Evolutionary conservation across 1,140 invertebrate species (phyloP).

Genomic region (Bicyclus anynana): DNA sequence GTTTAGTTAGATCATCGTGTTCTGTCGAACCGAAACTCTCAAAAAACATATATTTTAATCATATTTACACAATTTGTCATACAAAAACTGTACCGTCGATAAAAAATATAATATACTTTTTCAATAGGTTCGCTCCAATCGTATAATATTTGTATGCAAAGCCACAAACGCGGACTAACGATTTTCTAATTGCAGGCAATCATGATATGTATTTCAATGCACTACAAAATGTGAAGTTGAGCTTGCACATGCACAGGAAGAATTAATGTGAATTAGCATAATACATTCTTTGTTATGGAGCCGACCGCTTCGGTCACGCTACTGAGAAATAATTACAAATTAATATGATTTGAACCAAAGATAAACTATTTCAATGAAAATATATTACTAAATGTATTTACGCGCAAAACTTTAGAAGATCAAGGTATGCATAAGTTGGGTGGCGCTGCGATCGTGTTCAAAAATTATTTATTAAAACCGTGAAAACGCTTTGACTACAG

Average conservation of each 20-base stretch:
- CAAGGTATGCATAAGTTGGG: too few species aligned
- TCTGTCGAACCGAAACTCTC: too few species aligned
- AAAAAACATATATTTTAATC: too few species aligned
- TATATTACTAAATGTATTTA: too few species aligned
- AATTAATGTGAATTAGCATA: background rate
- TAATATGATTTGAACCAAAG: too few species aligned
- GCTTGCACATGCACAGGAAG: background rate
- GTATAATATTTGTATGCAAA: background rate
- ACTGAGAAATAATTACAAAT: background rate
- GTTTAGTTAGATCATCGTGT: too few species aligned
- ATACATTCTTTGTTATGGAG: background rate
- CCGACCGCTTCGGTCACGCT: background rate
- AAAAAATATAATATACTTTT: background rate
- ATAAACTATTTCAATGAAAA: too few species aligned
- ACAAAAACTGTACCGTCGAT: background rate
- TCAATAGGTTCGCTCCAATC: background rate
- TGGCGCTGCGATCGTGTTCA: too few species aligned
- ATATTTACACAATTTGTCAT: too few species aligned
- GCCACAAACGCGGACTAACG: background rate
- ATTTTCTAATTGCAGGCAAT: conserved; percentile 3
- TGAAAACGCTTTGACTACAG: too few species aligned
- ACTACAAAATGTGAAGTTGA: background rate
- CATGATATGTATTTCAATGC: conserved; percentile 1
- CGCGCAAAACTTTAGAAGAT: too few species aligned
- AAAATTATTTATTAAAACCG: too few species aligned